A percentile compares a stretch with the other conserved stretches of the same genome.
These are phyloP conservation scores for Eurystomus gularis DNA, from an alignment of 2,113 vertebrate species.

Conservation along the genomic window DNA sequence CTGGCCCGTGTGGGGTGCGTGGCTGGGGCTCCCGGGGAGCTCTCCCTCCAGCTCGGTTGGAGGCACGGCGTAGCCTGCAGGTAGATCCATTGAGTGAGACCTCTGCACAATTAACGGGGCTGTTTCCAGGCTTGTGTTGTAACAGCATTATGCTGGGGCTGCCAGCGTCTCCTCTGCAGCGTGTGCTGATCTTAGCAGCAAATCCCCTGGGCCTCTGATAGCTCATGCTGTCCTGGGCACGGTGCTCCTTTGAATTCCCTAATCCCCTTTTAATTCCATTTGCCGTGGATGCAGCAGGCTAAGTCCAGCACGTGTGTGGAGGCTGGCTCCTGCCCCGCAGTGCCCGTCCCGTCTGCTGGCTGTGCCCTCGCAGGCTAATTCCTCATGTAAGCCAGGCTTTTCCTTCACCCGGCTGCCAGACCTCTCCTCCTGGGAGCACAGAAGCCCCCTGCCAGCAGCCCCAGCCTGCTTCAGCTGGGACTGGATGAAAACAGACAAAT, in stretches of 20 bases:
- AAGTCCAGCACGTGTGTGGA: not conserved
- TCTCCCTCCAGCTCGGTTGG: not conserved
- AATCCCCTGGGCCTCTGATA: not conserved
- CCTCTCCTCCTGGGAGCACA: slow-evolving; percentile 72
- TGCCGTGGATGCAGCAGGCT: not conserved
- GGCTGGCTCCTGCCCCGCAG: not conserved
- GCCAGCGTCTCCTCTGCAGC: not conserved
- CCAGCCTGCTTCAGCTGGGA: slow-evolving; percentile 81
- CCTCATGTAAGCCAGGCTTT: not conserved
- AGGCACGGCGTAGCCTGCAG: rapidly evolving
- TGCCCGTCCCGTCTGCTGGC: not conserved
- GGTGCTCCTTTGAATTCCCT: not conserved
- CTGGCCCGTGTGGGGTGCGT: too few species aligned
- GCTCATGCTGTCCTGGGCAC: not conserved
- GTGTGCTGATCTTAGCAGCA: not conserved
- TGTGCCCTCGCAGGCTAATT: not conserved
- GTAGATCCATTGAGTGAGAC: rapidly evolving
- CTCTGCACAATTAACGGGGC: not conserved
- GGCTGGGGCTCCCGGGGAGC: not conserved
- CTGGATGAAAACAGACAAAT: slow-evolving; percentile 87
- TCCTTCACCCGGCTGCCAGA: slow-evolving; percentile 82
- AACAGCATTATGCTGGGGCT: not conserved
- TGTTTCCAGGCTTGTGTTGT: not conserved
- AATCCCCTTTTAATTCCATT: not conserved
- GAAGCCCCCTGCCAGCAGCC: slow-evolving; percentile 37